These are phyloP conservation scores for Carassius carassius DNA, from an alignment of 2,113 vertebrate species.

Conservation along the genomic window DNA sequence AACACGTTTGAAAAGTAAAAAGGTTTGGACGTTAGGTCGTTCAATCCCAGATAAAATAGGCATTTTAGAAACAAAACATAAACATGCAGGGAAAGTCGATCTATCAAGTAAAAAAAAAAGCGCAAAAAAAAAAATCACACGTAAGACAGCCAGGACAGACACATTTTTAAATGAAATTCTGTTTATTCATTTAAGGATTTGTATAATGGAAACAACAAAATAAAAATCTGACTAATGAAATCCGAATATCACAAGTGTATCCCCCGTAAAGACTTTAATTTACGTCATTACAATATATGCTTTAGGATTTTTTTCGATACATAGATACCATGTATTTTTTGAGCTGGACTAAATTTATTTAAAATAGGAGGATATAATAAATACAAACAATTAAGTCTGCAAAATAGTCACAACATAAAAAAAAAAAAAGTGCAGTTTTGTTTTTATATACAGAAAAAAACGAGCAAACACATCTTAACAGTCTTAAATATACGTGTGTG, in stretches of 20 bases:
- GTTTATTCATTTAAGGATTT: background rate
- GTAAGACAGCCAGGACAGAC: background rate
- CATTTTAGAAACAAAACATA: background rate
- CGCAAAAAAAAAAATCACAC: background rate
- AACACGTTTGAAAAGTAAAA: background rate
- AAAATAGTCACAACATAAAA: background rate
- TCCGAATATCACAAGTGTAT: background rate
- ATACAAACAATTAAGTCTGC: background rate
- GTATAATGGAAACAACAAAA: background rate
- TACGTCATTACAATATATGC: background rate
- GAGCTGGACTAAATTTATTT: background rate
- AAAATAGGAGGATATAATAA: background rate
- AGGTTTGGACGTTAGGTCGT: background rate
- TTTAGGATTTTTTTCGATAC: background rate
- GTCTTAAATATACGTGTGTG: background rate
- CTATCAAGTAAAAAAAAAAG: background rate
- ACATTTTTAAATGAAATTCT: background rate
- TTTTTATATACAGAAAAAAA: background rate
- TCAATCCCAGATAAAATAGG: background rate
- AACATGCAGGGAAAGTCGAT: background rate
- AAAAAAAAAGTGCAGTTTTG: background rate
- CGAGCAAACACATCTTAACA: background rate
- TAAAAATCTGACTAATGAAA: background rate
- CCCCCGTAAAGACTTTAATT: background rate
- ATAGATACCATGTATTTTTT: background rate